phyloP scores from a whole-genome alignment of 1,140 invertebrate genomes.

The Drosophila quadrilineata region DNA sequence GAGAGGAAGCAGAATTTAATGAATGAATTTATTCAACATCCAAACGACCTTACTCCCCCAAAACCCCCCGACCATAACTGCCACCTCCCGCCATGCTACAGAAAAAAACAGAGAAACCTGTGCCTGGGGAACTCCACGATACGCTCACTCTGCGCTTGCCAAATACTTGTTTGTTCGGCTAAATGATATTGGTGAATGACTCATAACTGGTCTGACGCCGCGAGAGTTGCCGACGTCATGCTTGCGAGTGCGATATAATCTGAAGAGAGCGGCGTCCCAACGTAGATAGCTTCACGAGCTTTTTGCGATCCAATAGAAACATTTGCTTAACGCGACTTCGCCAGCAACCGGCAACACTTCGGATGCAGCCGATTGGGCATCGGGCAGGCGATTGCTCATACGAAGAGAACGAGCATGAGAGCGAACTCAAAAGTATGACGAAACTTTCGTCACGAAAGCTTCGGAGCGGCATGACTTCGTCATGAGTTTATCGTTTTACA shows the following conservation, averaged over 20 bases:
- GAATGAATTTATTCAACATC: constrained; percentile 61
- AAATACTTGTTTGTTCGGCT: constrained; percentile 18
- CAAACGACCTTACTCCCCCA: constrained; percentile 55
- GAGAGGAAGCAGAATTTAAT: constrained; percentile 40
- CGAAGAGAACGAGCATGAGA: background rate
- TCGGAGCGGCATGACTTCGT: constrained; percentile 38
- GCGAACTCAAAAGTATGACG: background rate
- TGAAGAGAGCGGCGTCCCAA: background rate
- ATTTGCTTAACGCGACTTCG: background rate
- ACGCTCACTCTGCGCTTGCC: background rate
- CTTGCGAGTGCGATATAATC: constrained; percentile 18
- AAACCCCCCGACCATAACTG: background rate
- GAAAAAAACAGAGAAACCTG: constrained; percentile 28
- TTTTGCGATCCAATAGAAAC: constrained; percentile 10
- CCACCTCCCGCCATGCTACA: background rate
- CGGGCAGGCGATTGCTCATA: background rate
- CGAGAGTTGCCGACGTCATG: constrained; percentile 53
- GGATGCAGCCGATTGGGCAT: constrained; percentile 18
- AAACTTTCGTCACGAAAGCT: constrained; percentile 29
- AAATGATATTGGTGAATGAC: constrained; percentile 26
- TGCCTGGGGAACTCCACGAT: constrained; percentile 65
- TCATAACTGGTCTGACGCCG: constrained; percentile 20
- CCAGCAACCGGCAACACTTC: background rate
- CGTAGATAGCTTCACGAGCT: constrained; percentile 36
- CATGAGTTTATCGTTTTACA: constrained; percentile 51